Conservation (phyloP, 2,888 invertebrate genomes). For the Galeruca laticollis region DNA sequence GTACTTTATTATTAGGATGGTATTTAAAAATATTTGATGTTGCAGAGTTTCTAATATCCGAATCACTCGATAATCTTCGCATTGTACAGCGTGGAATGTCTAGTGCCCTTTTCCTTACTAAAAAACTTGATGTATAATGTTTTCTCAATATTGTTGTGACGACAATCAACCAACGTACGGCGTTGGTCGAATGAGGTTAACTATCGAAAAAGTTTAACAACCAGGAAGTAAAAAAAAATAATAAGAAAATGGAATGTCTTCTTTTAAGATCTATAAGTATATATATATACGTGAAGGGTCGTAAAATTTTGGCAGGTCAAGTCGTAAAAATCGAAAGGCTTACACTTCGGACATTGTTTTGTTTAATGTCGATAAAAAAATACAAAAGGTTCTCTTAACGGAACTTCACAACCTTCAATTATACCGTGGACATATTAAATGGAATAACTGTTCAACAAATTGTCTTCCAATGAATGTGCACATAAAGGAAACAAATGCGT, state of each 20-base stretch:
- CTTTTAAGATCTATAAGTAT: conserved; percentile 9
- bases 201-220: conserved; percentile 24
- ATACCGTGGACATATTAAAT: conserved; percentile 11
- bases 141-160: too few relatives aligned
- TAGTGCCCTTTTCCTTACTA: too few relatives aligned
- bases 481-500: too few relatives aligned
- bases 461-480: too few relatives aligned
- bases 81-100: too few relatives aligned
- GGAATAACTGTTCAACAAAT: not conserved
- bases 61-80: too few relatives aligned
- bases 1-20: too few relatives aligned
- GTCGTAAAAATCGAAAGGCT: conserved; percentile 47
- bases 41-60: too few relatives aligned
- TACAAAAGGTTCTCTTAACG: conserved; percentile 36
- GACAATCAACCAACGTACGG: too few relatives aligned
- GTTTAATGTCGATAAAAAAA: conserved; percentile 42
- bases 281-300: conserved; percentile 41
- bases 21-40: too few relatives aligned
- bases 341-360: conserved; percentile 40
- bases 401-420: conserved; percentile 11
- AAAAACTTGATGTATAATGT: too few relatives aligned
- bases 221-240: conserved; percentile 39
- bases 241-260: conserved; percentile 38
- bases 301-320: conserved; percentile 50
- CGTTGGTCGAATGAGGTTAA: not conserved